Percentiles rank a stretch among this genome's conserved stretches.
These are phyloP conservation scores for Gonioctena quinquepunctata DNA, from an alignment of 1,140 invertebrate species.

Conservation along the genomic window DNA sequence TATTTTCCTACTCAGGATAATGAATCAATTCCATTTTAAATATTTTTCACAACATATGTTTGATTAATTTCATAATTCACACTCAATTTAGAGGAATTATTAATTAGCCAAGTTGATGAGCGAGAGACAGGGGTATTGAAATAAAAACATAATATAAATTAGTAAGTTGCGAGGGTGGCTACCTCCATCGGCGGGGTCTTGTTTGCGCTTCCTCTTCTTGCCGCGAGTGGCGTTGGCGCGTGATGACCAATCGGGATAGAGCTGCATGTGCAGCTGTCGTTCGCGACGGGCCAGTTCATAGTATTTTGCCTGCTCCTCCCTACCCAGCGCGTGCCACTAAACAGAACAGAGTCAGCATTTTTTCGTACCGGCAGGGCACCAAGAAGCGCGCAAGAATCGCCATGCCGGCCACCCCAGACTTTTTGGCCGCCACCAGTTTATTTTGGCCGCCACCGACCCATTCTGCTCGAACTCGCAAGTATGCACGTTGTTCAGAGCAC, in stretches of 20 bases:
- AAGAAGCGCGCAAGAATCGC: constrained; percentile 49
- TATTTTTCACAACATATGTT: too few relatives aligned
- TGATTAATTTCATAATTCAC: too few relatives aligned
- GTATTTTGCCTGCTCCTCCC: constrained; percentile 99
- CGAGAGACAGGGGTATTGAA: neutral
- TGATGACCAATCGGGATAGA: constrained; percentile 98
- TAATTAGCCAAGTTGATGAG: neutral
- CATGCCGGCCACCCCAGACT: constrained; percentile 41
- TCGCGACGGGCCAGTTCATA: constrained; percentile 98
- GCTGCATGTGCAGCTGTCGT: constrained; percentile 97
- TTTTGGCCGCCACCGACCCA: constrained; percentile 44
- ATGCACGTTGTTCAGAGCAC: constrained; percentile 41
- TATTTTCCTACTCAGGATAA: too few relatives aligned
- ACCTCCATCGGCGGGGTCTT: constrained; percentile 96
- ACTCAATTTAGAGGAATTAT: neutral
- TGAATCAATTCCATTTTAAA: too few relatives aligned
- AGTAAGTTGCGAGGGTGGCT: constrained; percentile 53
- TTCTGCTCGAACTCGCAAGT: constrained; percentile 42
- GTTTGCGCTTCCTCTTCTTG: constrained; percentile 99
- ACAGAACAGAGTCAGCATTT: constrained; percentile 50
- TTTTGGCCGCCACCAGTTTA: constrained; percentile 43
- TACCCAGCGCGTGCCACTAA: constrained; percentile 97
- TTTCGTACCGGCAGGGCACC: constrained; percentile 49
- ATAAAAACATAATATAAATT: constrained; percentile 8
- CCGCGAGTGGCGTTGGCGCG: constrained; percentile 96